Evolutionary conservation across 2,113 vertebrate genomes (phyloP).

Genomic region (Ailurus styani): DNA sequence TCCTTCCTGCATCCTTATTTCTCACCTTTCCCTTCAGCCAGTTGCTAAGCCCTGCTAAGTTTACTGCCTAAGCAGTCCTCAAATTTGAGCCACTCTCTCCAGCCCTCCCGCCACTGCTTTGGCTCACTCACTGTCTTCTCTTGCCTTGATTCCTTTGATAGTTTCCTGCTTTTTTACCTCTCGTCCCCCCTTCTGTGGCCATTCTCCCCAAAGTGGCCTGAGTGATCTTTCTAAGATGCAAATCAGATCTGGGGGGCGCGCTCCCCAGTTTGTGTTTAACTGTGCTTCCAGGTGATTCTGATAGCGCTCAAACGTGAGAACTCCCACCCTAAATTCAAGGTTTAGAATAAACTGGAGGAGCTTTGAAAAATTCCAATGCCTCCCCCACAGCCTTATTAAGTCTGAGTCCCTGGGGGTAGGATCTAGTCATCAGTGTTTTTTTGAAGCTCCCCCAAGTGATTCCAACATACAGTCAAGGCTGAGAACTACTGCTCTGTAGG

Average conservation of each 20-base stretch:
- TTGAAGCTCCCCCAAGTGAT: background rate
- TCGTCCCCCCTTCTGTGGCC: background rate
- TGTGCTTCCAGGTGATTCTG: background rate
- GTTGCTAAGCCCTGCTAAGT: background rate
- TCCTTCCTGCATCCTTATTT: background rate
- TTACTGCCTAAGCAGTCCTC: background rate
- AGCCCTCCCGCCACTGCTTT: background rate
- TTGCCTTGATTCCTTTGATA: background rate
- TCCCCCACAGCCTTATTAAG: background rate
- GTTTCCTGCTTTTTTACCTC: background rate
- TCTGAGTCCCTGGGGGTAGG: background rate
- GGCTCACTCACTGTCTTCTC: background rate
- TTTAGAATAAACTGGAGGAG: background rate
- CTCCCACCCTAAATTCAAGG: background rate
- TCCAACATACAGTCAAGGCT: background rate
- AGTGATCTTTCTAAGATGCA: slow-evolving; percentile 19
- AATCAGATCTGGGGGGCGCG: background rate
- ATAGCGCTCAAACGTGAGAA: background rate
- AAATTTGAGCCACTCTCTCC: background rate
- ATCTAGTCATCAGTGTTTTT: background rate
- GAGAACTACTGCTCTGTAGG: background rate
- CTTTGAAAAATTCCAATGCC: background rate
- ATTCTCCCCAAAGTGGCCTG: background rate
- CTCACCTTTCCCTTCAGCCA: background rate
- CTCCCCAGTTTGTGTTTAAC: background rate